Base-by-base conservation (phyloP, 92 coral and sea anemone genomes). In the Heteractis magnifica region DNA sequence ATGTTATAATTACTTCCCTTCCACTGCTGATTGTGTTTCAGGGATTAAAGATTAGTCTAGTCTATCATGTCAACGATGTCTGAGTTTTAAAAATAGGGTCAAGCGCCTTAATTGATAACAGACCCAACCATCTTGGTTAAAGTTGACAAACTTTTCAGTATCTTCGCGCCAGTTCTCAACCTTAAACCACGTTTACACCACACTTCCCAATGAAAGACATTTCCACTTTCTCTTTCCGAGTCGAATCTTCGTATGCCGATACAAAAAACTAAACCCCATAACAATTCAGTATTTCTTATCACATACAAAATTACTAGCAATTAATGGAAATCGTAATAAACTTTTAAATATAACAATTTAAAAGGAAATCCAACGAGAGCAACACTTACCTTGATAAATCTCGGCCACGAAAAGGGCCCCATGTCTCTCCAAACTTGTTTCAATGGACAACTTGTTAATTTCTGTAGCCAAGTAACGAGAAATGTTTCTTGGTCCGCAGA, bases 341-440 rank as follows among this genome's bases (percentile, higher is more conserved):
- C 14, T 55, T 9, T 55, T 5, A 62, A 18, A 18, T 12, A 4
- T 58, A 58, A 58, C 64, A 58, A 58, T 4, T 12, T 12, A 10
- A 58, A 6, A 8, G 8, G 44, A 2, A 34, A 34, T 2, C 3
- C 44, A 1, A 0, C 2, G 3, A 2, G 2, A 34, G 3, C 44
- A 2, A 34, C 44, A 34, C 44, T 34, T 85, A 93, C 97, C 91
- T 84, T 90, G 0, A 93, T 51, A 88, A 87, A 93, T 11, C 97
- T 88, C 1, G 97, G 97, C 97, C 97, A 93, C 48, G 80, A 93
- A 34, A 81, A 88, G 34, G 81, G 77, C 0, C 94, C 97, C 82
- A 91, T 77, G 41, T 93, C 92, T 21, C 82, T 86, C 97, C 97
- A 93, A 60, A 53, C 78, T 64, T 87, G 77, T 50, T 78, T 87